Conservation (phyloP, 2,888 invertebrate species). For the Pseudococcus longispinus region DNA sequence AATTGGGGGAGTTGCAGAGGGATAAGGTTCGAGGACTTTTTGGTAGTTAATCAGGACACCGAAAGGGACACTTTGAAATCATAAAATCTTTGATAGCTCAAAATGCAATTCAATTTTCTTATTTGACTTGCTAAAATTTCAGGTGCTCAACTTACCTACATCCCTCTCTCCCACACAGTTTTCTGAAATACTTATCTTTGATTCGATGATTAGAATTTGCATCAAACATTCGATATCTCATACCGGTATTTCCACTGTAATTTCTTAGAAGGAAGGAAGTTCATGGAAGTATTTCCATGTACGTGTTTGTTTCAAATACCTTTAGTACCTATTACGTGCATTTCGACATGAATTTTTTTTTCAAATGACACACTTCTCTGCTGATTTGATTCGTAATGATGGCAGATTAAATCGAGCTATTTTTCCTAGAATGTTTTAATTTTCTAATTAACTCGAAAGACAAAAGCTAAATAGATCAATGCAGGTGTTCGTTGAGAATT, state of each 20-base stretch:
- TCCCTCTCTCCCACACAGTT: too few species aligned
- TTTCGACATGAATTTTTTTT: not conserved
- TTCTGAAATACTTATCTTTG: too few species aligned
- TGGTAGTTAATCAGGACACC: too few species aligned
- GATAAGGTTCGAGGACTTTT: too few species aligned
- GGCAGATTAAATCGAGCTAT: not conserved
- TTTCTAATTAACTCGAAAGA: not conserved
- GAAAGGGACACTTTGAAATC: too few species aligned
- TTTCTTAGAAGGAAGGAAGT: not conserved
- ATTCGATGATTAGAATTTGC: not conserved
- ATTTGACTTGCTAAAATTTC: too few species aligned
- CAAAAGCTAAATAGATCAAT: not conserved
- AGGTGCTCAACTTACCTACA: too few species aligned
- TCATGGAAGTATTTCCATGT: not conserved
- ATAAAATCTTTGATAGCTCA: too few species aligned
- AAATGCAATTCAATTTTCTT: too few species aligned
- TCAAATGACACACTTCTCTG: not conserved
- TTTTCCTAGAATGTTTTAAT: not conserved
- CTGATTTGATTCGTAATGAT: not conserved
- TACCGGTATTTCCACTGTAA: not conserved
- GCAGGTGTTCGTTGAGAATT: slow-evolving; percentile 20
- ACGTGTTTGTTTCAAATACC: not conserved
- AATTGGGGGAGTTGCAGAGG: too few species aligned
- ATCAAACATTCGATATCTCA: not conserved
- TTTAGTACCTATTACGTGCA: not conserved